Base-by-base conservation (phyloP, 2,888 invertebrate genomes). In the Exephanes ischioxanthus region DNA sequence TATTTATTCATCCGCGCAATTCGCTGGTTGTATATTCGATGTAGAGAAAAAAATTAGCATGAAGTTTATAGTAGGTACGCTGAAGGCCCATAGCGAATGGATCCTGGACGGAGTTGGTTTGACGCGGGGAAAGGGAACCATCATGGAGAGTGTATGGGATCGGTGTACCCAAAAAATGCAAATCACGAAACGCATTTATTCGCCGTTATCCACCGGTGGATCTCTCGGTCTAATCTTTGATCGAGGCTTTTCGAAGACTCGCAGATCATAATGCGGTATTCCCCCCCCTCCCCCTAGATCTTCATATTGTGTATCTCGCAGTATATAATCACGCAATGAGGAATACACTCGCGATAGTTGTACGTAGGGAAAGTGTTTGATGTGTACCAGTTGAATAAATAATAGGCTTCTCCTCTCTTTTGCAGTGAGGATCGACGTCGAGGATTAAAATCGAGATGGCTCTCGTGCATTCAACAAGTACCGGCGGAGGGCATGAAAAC, bases 171-270 rank as follows among this genome's bases (percentile, higher is more conserved):
- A n/a, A 58, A 78, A 89, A 88, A 89, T 89, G 89, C 88, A 89
- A 88, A 89, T 89, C 84, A 80, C 81, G 79, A 86, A 87, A 89
- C 76, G 84, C 85, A 87, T 89, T 89, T 89, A 87, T 86, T 88
- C 82, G 77, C 55, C 68, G 58, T 83, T 88, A 87, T 88, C 87
- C 83, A 37, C 26, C 82, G 80, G 76, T 83, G 81, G 63, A 88
- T 88, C 85, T 81, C 63, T 81, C 58, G 53, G 81, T 75, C 83
- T 86, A 87, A 87, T 88, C 87, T 87, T 84, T 45, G 82, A 87
- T 88, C 88, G 75, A 82, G 66, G 84, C 85, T 86, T 86, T 80
- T 86, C 63, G 68, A 76, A 66, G 75, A 77, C 73, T 16, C 79
- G 71, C 41, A 70, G 84, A 82, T 83, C 80, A 79, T 83, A 81